Evolutionary conservation across 2,113 vertebrate species (phyloP).

Genomic region (Protobothrops flavoviridis): DNA sequence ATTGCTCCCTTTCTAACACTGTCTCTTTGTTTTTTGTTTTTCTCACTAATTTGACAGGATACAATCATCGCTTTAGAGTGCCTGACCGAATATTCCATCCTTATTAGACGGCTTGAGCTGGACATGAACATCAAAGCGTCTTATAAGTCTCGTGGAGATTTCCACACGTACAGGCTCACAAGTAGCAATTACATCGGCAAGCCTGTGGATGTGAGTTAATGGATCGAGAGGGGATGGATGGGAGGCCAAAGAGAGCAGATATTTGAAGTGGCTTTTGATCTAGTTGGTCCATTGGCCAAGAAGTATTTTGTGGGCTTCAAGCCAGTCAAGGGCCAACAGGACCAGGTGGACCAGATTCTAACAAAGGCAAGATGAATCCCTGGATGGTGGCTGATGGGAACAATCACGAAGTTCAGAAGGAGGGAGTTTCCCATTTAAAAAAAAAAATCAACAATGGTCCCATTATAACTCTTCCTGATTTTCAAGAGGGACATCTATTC

Average conservation of each 20-base stretch:
- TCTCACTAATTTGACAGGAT: constrained; percentile 73
- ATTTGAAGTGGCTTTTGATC: neutral
- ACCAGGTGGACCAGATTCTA: neutral
- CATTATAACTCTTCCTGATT: no score
- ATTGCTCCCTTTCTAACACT: neutral
- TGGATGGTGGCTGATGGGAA: neutral
- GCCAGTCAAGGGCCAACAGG: neutral
- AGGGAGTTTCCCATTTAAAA: neutral
- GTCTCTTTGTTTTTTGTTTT: neutral
- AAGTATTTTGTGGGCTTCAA: neutral
- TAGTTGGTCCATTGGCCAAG: neutral
- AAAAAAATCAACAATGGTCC: neutral
- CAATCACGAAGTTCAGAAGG: neutral
- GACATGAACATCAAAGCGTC: constrained; percentile 77
- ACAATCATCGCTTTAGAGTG: constrained; percentile 83
- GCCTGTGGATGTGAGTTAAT: constrained; percentile 71
- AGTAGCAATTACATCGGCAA: constrained; percentile 71
- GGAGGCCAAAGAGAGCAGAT: neutral
- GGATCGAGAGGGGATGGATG: neutral
- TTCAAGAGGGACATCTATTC: no score
- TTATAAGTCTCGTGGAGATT: constrained; percentile 68
- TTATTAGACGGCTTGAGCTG: constrained; percentile 65
- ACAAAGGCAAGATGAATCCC: neutral
- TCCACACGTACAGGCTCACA: constrained; percentile 70
- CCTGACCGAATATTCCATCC: constrained; percentile 77